Evolutionary conservation across 2,113 vertebrate species (phyloP).

Genomic region (Leucopsar rothschildi): DNA sequence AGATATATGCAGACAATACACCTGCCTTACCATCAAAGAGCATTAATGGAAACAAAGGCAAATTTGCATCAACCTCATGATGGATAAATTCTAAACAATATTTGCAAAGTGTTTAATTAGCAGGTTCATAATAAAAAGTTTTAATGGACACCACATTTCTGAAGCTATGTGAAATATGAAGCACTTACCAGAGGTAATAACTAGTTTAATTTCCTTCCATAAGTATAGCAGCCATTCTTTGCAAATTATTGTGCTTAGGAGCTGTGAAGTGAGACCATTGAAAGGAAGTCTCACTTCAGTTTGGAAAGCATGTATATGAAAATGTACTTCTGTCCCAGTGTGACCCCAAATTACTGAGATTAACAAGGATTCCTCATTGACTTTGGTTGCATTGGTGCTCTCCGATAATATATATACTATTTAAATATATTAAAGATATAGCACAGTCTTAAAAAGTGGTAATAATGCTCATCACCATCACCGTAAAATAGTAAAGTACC

Average conservation of each 20-base stretch:
- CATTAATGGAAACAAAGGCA: not conserved
- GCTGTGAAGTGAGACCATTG: not conserved
- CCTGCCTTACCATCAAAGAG: not conserved
- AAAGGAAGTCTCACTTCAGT: not conserved
- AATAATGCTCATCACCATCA: not conserved
- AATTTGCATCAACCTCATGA: not conserved
- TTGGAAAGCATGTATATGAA: not conserved
- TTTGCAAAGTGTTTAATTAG: not conserved
- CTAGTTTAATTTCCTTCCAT: slow-evolving; percentile 29
- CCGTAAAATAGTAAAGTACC: not conserved
- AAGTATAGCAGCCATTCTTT: not conserved
- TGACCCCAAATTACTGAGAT: not conserved
- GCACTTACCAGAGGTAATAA: slow-evolving; percentile 19
- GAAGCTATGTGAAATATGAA: slow-evolving; percentile 11
- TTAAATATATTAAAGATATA: not conserved
- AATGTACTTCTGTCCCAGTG: not conserved
- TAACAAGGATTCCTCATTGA: not conserved
- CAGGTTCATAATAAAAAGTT: not conserved
- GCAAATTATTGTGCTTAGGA: slow-evolving; percentile 23
- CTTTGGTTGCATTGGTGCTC: not conserved
- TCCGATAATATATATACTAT: not conserved
- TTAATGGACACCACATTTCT: not conserved
- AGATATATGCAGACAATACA: not conserved
- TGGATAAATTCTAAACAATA: not conserved
- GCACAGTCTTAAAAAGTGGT: not conserved